These are phyloP conservation scores for Microcebus murinus DNA, from an alignment of 2,113 vertebrate species.

Conservation along the genomic window DNA sequence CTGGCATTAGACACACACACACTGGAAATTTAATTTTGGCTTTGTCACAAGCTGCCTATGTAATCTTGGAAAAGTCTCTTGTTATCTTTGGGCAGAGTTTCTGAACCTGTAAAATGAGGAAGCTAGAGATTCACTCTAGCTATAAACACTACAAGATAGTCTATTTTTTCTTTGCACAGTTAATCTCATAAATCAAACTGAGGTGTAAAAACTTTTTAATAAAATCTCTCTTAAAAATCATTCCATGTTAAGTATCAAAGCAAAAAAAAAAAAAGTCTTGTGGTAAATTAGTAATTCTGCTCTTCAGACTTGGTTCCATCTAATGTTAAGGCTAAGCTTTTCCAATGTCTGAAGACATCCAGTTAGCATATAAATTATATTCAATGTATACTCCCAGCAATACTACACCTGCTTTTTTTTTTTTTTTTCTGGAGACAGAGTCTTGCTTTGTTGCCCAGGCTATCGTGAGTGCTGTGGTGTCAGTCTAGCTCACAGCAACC, in stretches of 20 bases:
- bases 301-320: conserved; percentile 22
- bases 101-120: conserved; percentile 16
- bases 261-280: background rate
- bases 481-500: too few species aligned
- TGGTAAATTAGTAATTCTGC: conserved; percentile 21
- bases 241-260: conserved; percentile 45
- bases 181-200: conserved; percentile 19
- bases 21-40: background rate
- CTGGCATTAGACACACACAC: background rate
- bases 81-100: conserved; percentile 38
- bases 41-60: background rate
- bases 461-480: too few species aligned
- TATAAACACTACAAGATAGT: conserved; percentile 5
- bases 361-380: background rate
- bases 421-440: background rate
- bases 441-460: too few species aligned
- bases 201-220: background rate
- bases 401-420: background rate
- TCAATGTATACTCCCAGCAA: background rate
- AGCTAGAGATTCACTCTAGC: background rate
- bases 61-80: background rate
- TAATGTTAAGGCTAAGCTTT: background rate
- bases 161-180: background rate
- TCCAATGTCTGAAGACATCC: background rate
- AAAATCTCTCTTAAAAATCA: conserved; percentile 45